Conservation (phyloP, 2,888 invertebrate genomes). For the Pollenia amentaria region DNA sequence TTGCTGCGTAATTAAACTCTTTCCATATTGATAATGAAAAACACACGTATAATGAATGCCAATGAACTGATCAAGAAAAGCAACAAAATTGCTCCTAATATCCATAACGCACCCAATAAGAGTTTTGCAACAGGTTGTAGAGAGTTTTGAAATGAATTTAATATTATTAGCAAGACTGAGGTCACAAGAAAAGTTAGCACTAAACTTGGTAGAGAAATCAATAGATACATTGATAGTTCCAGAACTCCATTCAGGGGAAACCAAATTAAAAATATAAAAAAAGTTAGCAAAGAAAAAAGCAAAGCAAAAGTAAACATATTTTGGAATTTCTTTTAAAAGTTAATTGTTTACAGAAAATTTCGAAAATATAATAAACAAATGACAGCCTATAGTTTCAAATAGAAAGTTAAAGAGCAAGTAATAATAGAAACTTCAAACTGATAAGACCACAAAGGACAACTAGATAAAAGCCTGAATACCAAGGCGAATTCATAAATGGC, state of each 20-base stretch:
- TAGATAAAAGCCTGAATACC: too few relatives aligned
- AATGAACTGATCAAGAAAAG: slow-evolving; percentile 11
- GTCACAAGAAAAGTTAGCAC: not conserved
- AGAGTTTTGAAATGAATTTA: not conserved
- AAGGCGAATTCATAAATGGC: too few relatives aligned
- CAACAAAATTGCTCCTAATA: not conserved
- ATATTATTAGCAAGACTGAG: not conserved
- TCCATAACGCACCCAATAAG: not conserved
- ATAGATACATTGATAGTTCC: not conserved
- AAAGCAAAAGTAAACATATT: slow-evolving; percentile 32
- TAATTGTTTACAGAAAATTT: not conserved
- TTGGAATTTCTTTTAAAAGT: not conserved
- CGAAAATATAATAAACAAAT: slow-evolving; percentile 1
- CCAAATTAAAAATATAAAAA: not conserved
- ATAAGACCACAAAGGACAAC: too few relatives aligned
- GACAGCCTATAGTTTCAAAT: not conserved
- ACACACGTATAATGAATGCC: slow-evolving; percentile 4
- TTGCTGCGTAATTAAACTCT: not conserved
- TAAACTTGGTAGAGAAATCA: slow-evolving; percentile 28
- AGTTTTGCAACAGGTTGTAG: not conserved
- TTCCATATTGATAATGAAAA: not conserved
- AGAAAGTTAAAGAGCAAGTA: too few relatives aligned
- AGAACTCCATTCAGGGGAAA: slow-evolving; percentile 16
- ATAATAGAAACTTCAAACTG: too few relatives aligned
- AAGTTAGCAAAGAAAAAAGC: not conserved